Evolutionary conservation across 2,797 vertebrate genomes (phyloP), one percentile per base, ranked within the genome.

Genomic region (Pseudocheirus occidentalis): DNA sequence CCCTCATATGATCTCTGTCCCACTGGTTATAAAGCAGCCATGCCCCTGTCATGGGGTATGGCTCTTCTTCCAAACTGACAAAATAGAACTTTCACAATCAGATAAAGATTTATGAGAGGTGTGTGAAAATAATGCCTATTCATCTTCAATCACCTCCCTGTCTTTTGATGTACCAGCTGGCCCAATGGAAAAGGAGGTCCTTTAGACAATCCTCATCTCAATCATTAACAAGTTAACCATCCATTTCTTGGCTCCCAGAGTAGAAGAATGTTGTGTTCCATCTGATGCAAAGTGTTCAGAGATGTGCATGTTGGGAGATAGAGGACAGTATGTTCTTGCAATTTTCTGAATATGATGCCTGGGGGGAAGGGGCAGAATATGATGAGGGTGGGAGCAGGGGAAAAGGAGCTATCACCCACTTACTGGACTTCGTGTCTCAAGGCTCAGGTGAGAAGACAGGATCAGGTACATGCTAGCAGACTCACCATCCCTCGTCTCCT

Each of bases 1-100:
- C 93, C 94, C 96, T 59, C 95, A 95, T 90, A 94, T 94, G 96
- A 98, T 97, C 95, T 96, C 73, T 93, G 93, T 46, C 56, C 94
- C 55, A 2, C n/a, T 81, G n/a, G 18, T 18, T 94, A 95, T 95
- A 90, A 90, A 95, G 89, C 1, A 1, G 73, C 7, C 73, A 27
- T 27, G 90, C 57, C 50, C 28, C 58, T n/a, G 95, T 96, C 95
- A 90, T 62, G 96, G 93, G 59, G 55, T 90, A 95, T 94, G 94
- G 94, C 93, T 97, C 93, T 95, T 97, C 95, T 94, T 31, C 94
- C 93, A 95, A 96, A 58, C 59, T 92, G 58, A 89, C 50, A 96
- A 50, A 95, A 89, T 66, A 66, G 46, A 92, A 94, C 93, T 95
- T 96, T 54, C 94, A 73, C 66, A 95, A 66, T 95, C 13, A 56